Conservation (phyloP, 2,888 invertebrate genomes). For the Melanotus villosus region DNA sequence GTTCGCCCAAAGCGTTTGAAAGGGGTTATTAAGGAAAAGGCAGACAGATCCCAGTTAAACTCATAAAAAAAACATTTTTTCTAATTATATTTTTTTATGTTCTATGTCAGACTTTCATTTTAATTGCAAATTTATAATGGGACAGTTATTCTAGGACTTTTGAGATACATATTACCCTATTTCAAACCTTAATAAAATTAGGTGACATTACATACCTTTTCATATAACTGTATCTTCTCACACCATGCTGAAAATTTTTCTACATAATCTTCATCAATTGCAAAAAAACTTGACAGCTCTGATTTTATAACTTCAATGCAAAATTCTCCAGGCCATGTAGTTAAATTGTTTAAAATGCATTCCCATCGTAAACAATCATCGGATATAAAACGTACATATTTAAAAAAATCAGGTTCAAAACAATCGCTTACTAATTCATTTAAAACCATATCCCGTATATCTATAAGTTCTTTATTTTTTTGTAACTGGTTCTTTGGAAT, state of each 20-base stretch:
- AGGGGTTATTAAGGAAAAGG: neutral
- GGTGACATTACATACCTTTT: conserved; percentile 72
- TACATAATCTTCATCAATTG: conserved; percentile 61
- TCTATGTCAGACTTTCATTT: too few relatives aligned
- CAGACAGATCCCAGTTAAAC: too few relatives aligned
- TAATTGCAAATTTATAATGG: too few relatives aligned
- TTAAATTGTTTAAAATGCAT: conserved; percentile 71
- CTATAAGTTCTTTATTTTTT: conserved; percentile 71
- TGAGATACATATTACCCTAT: too few relatives aligned
- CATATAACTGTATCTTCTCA: conserved; percentile 76
- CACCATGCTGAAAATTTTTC: conserved; percentile 71
- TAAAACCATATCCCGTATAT: conserved; percentile 74
- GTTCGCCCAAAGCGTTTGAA: too few relatives aligned
- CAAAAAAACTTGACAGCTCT: conserved; percentile 70
- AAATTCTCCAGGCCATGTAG: conserved; percentile 72
- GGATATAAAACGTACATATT: conserved; percentile 71
- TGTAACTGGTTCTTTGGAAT: conserved; percentile 73
- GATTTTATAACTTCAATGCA: conserved; percentile 70
- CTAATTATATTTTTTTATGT: too few relatives aligned
- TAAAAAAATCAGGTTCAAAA: conserved; percentile 69
- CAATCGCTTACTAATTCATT: conserved; percentile 72
- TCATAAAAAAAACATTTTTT: too few relatives aligned
- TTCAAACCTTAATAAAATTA: too few relatives aligned
- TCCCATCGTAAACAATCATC: conserved; percentile 70
- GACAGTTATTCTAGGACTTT: too few relatives aligned